These are phyloP conservation scores for Cryptotermes secundus DNA, from an alignment of 1,140 invertebrate species.

Conservation along the genomic window DNA sequence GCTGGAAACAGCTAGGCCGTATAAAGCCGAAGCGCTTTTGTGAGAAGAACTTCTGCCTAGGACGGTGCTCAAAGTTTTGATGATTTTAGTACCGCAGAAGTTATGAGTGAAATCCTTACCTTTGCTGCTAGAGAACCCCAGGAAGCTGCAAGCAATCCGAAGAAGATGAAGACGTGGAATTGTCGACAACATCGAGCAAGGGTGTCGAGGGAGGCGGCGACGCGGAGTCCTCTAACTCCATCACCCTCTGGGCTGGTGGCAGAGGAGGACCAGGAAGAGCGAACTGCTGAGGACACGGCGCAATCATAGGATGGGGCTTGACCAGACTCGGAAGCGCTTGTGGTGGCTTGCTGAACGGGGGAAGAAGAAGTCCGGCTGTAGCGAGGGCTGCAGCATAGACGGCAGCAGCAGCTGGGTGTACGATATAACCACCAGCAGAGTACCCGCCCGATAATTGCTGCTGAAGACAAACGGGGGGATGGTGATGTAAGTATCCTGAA, in stretches of 20 bases:
- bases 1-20: too few species aligned
- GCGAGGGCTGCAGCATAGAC: constrained; percentile 21
- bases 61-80: not conserved
- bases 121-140: not conserved
- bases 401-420: constrained; percentile 21
- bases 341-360: not conserved
- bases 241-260: not conserved
- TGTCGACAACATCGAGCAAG: constrained; percentile 29
- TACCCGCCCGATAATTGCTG: not conserved
- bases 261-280: not conserved
- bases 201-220: constrained; percentile 19
- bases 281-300: not conserved
- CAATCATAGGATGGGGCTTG: not conserved
- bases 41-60: not conserved
- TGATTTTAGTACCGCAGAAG: not conserved
- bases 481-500: not conserved
- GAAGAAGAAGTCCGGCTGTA: not conserved
- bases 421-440: not conserved
- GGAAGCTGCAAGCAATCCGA: not conserved
- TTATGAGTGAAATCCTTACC: not conserved
- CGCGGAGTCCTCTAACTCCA: not conserved
- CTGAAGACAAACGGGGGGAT: not conserved
- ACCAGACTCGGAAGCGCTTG: constrained; percentile 20
- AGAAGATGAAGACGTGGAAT: constrained; percentile 24
- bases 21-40: not conserved